phyloP scores from a whole-genome alignment of 2,797 vertebrate genomes.

The Iguana delicatissima region DNA sequence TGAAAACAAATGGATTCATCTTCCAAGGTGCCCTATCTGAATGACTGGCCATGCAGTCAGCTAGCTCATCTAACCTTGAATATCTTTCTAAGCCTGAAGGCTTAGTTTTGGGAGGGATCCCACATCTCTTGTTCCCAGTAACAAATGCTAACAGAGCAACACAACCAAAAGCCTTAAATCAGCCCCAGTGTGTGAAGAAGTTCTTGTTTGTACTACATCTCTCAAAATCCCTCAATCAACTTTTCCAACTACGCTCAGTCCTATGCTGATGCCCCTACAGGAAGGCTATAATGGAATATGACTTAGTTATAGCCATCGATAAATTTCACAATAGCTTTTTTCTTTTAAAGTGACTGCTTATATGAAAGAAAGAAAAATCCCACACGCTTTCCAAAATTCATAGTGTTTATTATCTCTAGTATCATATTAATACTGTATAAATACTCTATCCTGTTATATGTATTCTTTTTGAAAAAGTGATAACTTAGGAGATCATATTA shows the following conservation, averaged over 20 bases:
- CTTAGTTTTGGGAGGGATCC: not conserved
- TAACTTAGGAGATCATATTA: constrained; percentile 95
- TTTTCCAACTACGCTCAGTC: not conserved
- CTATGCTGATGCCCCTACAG: not conserved
- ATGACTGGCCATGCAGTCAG: not conserved
- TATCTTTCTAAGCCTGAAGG: not conserved
- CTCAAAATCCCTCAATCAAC: too few species aligned
- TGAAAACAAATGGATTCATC: not conserved
- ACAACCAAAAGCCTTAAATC: not conserved
- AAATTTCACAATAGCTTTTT: not conserved
- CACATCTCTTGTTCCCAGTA: not conserved
- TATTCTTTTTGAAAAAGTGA: constrained; percentile 90
- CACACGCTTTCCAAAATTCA: constrained; percentile 72
- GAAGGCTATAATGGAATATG: not conserved
- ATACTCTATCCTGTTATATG: constrained; percentile 98
- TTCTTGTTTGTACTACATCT: too few species aligned
- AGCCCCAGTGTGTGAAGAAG: too few species aligned
- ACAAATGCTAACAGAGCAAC: not conserved
- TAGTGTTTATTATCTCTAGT: constrained; percentile 86
- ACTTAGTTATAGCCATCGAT: not conserved
- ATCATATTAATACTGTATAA: constrained; percentile 95
- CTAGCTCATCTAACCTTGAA: not conserved
- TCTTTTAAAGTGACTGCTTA: constrained; percentile 26
- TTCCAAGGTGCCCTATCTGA: not conserved
- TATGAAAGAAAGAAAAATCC: constrained; percentile 68